Percentiles rank a stretch among this genome's conserved stretches.
phyloP scores from a whole-genome alignment of 2,113 vertebrate species.

The Malurus melanocephalus region DNA sequence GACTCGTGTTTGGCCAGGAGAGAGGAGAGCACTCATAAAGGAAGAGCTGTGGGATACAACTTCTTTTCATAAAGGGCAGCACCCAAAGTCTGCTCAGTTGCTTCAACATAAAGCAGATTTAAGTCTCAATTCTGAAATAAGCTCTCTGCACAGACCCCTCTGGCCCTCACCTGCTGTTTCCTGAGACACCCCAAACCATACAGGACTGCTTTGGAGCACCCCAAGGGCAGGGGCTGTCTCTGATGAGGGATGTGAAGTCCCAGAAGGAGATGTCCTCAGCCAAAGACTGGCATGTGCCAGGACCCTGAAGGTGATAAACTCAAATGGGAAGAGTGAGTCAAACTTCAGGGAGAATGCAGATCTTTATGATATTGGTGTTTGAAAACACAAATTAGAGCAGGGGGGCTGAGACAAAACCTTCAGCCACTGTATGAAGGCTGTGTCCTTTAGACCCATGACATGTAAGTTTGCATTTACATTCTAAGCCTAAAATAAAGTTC shows the following conservation, averaged over 20 bases:
- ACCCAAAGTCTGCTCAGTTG: neutral
- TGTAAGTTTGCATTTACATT: neutral
- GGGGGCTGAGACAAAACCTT: neutral
- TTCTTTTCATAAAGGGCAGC: neutral
- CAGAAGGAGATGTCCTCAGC: too few species aligned
- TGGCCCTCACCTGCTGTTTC: neutral
- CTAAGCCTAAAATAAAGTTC: neutral
- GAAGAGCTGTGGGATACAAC: neutral
- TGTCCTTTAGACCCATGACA: neutral
- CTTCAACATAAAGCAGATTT: neutral
- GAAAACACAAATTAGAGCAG: neutral
- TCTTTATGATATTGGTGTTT: neutral
- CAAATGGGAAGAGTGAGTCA: neutral
- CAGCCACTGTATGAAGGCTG: neutral
- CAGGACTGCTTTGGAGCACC: neutral
- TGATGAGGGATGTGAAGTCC: fast-evolving
- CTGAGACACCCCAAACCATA: neutral
- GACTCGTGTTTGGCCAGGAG: neutral
- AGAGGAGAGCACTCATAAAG: neutral
- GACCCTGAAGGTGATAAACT: neutral
- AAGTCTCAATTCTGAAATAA: neutral
- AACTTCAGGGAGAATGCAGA: neutral
- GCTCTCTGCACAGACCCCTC: neutral
- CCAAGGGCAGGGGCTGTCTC: too few species aligned
- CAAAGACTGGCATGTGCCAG: neutral